phyloP scores from a whole-genome alignment of 2,888 invertebrate species.

The Apomyelois bistriatella region DNA sequence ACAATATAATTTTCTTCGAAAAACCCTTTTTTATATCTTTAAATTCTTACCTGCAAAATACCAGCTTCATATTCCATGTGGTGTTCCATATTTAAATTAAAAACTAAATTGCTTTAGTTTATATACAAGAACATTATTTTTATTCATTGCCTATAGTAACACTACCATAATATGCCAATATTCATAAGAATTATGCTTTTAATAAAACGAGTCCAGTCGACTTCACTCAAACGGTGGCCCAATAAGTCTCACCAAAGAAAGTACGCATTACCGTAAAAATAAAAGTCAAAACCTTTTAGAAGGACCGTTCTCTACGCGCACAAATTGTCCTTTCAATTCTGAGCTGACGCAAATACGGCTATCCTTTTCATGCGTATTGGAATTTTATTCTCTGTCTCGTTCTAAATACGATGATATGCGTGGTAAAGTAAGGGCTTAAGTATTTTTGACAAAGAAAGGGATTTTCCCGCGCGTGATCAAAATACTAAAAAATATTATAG shows the following conservation, averaged over 20 bases:
- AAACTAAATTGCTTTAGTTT: no score
- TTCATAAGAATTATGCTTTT: slow-evolving; percentile 37
- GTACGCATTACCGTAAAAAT: slow-evolving; percentile 64
- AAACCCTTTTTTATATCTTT: no score
- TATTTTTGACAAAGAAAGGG: slow-evolving; percentile 46
- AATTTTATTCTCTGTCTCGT: slow-evolving; percentile 22
- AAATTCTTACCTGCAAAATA: no score
- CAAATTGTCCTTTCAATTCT: slow-evolving; percentile 35
- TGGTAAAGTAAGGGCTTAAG: slow-evolving; percentile 37
- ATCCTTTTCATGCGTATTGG: slow-evolving; percentile 27
- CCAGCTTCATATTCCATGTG: no score
- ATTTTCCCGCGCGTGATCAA: slow-evolving; percentile 47
- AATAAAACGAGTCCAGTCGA: slow-evolving; percentile 29
- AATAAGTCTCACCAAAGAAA: slow-evolving; percentile 44
- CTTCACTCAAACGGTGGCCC: slow-evolving; percentile 35
- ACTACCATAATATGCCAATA: slow-evolving; percentile 29
- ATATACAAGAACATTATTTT: no score
- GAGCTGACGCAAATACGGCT: slow-evolving; percentile 23
- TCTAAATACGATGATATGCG: slow-evolving; percentile 22
- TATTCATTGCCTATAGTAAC: no score
- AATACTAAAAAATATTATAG: slow-evolving; percentile 35
- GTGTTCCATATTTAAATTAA: no score
- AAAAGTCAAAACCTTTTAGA: slow-evolving; percentile 61
- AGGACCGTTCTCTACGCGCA: slow-evolving; percentile 35
- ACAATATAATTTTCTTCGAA: no score